Evolutionary conservation across 2,113 vertebrate species (phyloP).

Genomic region (Eulemur rufifrons): DNA sequence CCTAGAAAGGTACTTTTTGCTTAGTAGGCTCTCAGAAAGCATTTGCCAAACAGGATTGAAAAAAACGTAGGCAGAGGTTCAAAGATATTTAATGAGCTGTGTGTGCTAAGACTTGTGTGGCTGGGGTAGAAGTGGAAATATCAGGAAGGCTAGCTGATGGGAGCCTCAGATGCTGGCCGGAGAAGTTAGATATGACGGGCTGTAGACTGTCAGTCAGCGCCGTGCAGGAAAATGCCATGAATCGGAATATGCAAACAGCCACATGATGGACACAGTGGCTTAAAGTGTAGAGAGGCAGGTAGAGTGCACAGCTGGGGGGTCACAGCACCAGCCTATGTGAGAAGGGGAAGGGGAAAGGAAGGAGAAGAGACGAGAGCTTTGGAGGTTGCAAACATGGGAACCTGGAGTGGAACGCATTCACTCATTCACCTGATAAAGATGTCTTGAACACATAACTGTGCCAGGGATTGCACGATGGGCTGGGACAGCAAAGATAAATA

Average conservation of each 20-base stretch:
- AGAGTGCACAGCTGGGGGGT: rapidly evolving
- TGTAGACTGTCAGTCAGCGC: neutral
- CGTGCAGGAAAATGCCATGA: neutral
- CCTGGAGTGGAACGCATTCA: neutral
- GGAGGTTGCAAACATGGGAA: neutral
- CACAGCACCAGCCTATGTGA: neutral
- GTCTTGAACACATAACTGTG: neutral
- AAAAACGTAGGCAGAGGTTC: neutral
- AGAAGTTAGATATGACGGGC: neutral
- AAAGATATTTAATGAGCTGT: neutral
- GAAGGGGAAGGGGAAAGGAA: too few relatives aligned
- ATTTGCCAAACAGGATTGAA: neutral
- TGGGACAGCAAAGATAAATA: neutral
- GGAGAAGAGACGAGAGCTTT: too few relatives aligned
- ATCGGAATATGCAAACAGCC: neutral
- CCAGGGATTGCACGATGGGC: neutral
- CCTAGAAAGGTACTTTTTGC: neutral
- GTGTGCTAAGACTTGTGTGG: neutral
- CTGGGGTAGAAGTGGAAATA: neutral
- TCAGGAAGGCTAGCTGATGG: neutral
- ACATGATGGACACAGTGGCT: neutral
- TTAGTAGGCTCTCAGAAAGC: neutral
- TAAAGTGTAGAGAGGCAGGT: neutral
- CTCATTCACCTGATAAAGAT: neutral
- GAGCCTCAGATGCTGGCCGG: neutral